Conservation (phyloP, 2,113 vertebrate genomes). For the Corvus hawaiiensis region DNA sequence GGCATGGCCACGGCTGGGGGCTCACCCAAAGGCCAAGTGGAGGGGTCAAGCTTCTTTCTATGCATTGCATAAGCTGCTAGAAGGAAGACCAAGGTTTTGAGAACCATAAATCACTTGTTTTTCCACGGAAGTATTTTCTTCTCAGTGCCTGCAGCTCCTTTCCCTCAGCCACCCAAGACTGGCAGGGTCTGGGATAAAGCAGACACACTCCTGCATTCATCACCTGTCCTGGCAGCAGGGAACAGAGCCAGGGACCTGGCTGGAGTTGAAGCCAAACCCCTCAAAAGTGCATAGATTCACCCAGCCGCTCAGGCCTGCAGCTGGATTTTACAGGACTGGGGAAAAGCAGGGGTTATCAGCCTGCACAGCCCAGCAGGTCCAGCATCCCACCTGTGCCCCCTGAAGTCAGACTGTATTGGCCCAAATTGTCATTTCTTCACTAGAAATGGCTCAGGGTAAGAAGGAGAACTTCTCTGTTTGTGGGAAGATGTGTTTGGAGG, state of each 20-base stretch:
- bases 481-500: neutral
- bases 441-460: neutral
- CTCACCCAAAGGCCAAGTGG: neutral
- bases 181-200: neutral
- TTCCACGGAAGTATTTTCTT: neutral
- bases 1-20: fast-evolving
- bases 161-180: neutral
- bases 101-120: neutral
- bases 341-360: neutral
- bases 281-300: neutral
- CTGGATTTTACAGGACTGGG: neutral
- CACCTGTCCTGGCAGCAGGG: neutral
- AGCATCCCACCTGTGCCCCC: neutral
- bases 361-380: neutral
- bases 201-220: neutral
- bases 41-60: neutral
- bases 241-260: neutral
- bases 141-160: neutral
- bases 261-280: neutral
- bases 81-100: neutral
- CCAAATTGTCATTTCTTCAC: fast-evolving
- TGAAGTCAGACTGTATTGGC: fast-evolving
- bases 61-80: neutral
- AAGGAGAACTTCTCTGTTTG: neutral
- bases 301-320: neutral